Evolutionary conservation across 2,113 vertebrate species (phyloP).

Genomic region (Erpornis zantholeuca): DNA sequence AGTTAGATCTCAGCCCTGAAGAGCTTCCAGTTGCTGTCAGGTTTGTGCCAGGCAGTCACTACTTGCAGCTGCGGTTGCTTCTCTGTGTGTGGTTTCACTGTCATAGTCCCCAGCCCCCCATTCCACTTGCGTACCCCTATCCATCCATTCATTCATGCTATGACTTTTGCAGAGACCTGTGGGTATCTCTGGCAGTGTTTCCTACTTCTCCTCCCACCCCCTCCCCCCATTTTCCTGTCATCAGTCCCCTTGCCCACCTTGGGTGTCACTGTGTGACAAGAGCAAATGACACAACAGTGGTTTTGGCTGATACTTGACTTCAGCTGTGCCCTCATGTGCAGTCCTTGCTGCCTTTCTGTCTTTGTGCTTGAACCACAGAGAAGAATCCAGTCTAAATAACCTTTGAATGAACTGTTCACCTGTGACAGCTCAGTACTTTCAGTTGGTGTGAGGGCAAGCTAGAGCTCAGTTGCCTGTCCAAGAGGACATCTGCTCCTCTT

Average conservation of each 20-base stretch:
- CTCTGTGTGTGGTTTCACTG: not conserved
- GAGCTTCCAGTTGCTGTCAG: not conserved
- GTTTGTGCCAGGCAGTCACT: not conserved
- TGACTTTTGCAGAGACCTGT: not conserved
- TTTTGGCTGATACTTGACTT: not conserved
- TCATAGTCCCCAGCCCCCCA: not conserved
- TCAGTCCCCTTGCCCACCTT: not conserved
- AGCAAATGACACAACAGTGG: not conserved
- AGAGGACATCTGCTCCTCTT: not conserved
- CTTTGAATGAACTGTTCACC: not conserved
- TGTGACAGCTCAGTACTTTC: not conserved
- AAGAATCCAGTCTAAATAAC: not conserved
- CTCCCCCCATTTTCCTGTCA: not conserved
- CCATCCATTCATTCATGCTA: rapidly evolving
- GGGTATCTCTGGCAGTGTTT: not conserved
- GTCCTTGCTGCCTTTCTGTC: not conserved
- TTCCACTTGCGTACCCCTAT: not conserved
- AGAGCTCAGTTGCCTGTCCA: not conserved
- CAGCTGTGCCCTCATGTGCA: not conserved
- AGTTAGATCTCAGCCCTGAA: not conserved
- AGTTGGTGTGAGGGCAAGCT: not conserved
- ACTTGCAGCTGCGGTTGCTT: not conserved
- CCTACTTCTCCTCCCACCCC: not conserved
- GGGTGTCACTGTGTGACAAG: not conserved
- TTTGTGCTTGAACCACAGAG: not conserved